A percentile compares a stretch with the other conserved stretches of the same genome.
phyloP scores from a whole-genome alignment of 2,113 vertebrate species.

The Capreolus pygargus region DNA sequence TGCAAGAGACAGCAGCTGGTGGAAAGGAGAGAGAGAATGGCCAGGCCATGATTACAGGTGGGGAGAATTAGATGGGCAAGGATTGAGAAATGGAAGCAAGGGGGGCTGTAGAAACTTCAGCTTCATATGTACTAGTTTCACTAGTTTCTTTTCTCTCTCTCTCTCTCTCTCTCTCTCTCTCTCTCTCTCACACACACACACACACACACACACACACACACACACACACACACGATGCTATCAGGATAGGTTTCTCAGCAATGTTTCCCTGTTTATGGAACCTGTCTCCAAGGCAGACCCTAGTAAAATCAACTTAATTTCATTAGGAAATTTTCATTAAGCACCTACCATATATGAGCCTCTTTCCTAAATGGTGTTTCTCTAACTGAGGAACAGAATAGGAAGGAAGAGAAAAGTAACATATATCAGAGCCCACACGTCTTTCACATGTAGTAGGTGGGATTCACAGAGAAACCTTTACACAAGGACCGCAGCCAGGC shows the following conservation, averaged over 20 bases:
- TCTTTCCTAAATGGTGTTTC: not conserved
- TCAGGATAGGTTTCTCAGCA: not conserved
- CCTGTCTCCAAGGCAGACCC: not conserved
- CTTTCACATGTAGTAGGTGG: not conserved
- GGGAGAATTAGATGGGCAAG: not conserved
- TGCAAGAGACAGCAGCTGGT: not conserved
- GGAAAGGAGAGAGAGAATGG: not conserved
- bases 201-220: too few species aligned
- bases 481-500: not conserved
- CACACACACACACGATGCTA: not conserved
- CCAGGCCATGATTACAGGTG: not conserved
- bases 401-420: not conserved
- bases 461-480: not conserved
- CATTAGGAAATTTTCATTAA: not conserved
- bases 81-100: not conserved
- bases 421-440: not conserved
- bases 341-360: not conserved
- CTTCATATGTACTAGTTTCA: not conserved
- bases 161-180: not conserved
- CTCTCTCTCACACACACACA: not conserved
- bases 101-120: not conserved
- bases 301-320: conserved; percentile 29
- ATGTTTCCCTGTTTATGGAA: not conserved
- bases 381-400: not conserved
- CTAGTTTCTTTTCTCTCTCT: not conserved